Conservation (phyloP, 2,113 vertebrate species). For the Coptodon rendalli region DNA sequence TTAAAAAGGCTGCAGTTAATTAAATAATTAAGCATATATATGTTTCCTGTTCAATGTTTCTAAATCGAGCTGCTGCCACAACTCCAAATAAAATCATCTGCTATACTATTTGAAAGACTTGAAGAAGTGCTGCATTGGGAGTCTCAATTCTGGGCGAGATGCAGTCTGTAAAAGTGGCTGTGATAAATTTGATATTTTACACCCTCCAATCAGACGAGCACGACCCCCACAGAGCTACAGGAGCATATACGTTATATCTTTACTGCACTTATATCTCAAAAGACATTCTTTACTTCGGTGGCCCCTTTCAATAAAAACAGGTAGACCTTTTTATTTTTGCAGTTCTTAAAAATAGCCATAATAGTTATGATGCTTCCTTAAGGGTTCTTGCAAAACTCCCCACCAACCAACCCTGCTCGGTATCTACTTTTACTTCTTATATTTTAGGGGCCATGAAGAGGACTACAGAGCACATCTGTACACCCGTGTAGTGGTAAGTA, state of each 20-base stretch:
- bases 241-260: constrained; percentile 46
- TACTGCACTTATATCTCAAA: constrained; percentile 55
- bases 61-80: background rate
- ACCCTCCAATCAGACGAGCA: background rate
- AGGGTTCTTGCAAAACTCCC: constrained; percentile 13
- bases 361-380: constrained; percentile 17
- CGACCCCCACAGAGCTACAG: constrained; percentile 21
- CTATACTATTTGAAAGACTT: background rate
- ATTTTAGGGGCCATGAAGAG: constrained; percentile 3
- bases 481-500: constrained; percentile 13
- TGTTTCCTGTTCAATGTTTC: background rate
- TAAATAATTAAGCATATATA: background rate
- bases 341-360: constrained; percentile 27
- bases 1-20: background rate
- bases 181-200: background rate
- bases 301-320: constrained; percentile 46
- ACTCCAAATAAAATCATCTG: background rate
- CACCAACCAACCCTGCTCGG: background rate
- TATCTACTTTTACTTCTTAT: background rate
- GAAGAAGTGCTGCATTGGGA: background rate
- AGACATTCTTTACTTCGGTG: constrained; percentile 61
- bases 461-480: constrained; percentile 40
- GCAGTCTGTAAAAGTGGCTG: background rate
- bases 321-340: constrained; percentile 28
- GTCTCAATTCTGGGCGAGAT: background rate